Percentiles rank a stretch among this genome's conserved stretches.
These are phyloP conservation scores for Didymodactylos carnosus DNA, from an alignment of 2,888 invertebrate genomes.

Conservation along the genomic window DNA sequence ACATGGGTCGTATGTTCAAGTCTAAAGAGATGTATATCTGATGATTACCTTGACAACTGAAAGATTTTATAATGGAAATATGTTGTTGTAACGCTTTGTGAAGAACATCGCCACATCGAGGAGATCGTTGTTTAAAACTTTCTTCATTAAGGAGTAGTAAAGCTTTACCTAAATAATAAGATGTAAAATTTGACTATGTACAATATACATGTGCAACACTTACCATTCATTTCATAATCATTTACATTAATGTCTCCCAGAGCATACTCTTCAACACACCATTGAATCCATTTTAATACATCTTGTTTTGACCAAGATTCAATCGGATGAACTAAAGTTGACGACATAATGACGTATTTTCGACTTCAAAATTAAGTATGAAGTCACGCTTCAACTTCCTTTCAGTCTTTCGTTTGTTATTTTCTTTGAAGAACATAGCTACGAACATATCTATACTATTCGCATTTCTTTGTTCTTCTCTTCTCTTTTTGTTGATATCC, in stretches of 20 bases:
- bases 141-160: background rate
- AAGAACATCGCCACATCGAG: background rate
- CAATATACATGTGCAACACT: background rate
- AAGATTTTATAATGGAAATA: background rate
- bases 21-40: too few species aligned
- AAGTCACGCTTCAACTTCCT: too few species aligned
- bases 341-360: too few species aligned
- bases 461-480: too few species aligned
- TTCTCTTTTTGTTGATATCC: too few species aligned
- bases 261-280: background rate
- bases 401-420: too few species aligned
- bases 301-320: background rate
- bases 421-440: too few species aligned
- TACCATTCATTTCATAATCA: conserved; percentile 1
- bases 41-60: background rate
- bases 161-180: background rate
- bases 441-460: too few species aligned
- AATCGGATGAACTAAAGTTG: background rate
- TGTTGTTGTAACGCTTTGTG: background rate
- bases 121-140: background rate
- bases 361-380: too few species aligned
- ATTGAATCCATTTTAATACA: background rate
- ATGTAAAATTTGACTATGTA: too few species aligned
- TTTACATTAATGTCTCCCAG: background rate
- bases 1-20: too few species aligned